Conservation (phyloP, 2,888 invertebrate species). For the Nudaria mundana region DNA sequence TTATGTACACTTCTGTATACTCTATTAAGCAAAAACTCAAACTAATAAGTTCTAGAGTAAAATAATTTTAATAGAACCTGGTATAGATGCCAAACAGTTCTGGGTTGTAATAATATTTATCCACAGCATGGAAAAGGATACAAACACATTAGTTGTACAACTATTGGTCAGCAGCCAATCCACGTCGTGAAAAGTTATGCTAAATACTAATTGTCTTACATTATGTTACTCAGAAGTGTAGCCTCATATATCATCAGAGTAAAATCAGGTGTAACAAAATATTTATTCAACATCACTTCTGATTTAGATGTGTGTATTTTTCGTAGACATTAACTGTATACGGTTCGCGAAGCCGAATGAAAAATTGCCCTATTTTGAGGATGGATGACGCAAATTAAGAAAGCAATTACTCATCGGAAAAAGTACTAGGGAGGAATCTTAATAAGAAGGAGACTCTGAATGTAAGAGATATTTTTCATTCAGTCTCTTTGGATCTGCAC, state of each 20-base stretch:
- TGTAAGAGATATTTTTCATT: constrained; percentile 70
- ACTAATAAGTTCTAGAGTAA: no score
- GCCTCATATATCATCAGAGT: constrained; percentile 1
- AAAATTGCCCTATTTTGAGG: constrained; percentile 79
- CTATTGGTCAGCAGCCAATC: no score
- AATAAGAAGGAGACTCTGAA: constrained; percentile 69
- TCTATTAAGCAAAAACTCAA: no score
- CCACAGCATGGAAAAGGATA: no score
- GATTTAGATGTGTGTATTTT: constrained; percentile 37
- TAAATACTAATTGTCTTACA: no score
- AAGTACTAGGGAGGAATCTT: constrained; percentile 76
- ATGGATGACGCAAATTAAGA: constrained; percentile 81
- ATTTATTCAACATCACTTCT: constrained; percentile 36
- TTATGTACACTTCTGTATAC: no score
- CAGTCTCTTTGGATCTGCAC: constrained; percentile 58
- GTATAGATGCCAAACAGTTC: no score
- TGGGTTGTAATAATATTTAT: no score
- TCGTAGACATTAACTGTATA: constrained; percentile 49
- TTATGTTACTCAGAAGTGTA: background rate
- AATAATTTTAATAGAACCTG: no score
- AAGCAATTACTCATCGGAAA: constrained; percentile 80
- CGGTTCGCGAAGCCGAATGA: constrained; percentile 62
- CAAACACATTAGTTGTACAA: no score
- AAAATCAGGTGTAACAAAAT: constrained; percentile 21
- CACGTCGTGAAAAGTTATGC: no score